Evolutionary conservation across 2,113 vertebrate species (phyloP).

Genomic region (Lontra canadensis): DNA sequence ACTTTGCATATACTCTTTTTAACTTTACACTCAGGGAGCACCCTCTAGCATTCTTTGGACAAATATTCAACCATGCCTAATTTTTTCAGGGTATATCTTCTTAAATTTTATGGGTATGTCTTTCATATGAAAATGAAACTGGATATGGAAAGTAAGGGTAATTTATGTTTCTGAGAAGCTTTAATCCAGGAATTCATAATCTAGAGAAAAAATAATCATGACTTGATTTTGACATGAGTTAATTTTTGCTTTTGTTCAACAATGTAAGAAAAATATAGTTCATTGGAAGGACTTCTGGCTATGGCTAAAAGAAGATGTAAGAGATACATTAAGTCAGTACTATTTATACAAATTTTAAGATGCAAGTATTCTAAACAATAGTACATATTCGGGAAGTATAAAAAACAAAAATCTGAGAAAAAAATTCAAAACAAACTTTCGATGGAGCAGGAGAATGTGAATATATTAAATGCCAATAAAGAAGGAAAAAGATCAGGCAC

Average conservation of each 20-base stretch:
- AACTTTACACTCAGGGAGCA: neutral
- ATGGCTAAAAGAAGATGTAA: neutral
- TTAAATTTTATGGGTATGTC: neutral
- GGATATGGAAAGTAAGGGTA: neutral
- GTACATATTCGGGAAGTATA: neutral
- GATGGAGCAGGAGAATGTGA: neutral
- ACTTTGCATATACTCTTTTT: neutral
- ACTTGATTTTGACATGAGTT: neutral
- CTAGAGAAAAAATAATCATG: neutral
- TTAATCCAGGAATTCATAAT: neutral
- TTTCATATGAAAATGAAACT: neutral
- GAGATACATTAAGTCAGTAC: fast-evolving
- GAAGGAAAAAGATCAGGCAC: neutral
- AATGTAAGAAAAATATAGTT: neutral
- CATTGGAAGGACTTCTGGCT: neutral
- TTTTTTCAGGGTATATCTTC: neutral
- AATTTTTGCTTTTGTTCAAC: neutral
- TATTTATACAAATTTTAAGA: neutral
- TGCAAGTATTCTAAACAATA: neutral
- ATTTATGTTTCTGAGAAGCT: neutral
- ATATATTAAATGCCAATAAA: neutral
- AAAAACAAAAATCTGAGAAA: neutral
- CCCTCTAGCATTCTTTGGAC: neutral
- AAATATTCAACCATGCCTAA: neutral
- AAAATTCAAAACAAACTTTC: neutral